Conservation (phyloP, 1,140 invertebrate genomes). For the Apis dorsata region DNA sequence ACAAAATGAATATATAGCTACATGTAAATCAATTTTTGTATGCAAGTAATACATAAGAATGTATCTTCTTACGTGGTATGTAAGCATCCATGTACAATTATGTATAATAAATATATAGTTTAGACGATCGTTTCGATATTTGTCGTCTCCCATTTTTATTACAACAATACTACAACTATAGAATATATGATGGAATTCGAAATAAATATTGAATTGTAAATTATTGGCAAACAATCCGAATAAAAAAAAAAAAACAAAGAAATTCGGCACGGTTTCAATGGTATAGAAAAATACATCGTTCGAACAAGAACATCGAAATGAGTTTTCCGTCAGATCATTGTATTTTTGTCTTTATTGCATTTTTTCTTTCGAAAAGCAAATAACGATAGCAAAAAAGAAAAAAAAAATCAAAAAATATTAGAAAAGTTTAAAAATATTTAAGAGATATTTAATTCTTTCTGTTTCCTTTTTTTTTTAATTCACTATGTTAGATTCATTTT, state of each 20-base stretch:
- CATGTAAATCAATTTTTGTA: slow-evolving; percentile 37
- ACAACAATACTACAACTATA: slow-evolving; percentile 25
- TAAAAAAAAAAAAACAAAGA: neutral
- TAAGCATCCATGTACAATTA: neutral
- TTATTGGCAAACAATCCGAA: neutral
- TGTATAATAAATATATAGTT: neutral
- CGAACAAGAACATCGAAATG: neutral
- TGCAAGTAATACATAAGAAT: slow-evolving; percentile 16
- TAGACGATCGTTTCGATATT: slow-evolving; percentile 24
- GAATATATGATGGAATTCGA: slow-evolving; percentile 35
- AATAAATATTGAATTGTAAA: slow-evolving; percentile 35
- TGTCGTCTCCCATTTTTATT: slow-evolving; percentile 50
- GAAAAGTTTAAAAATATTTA: no score
- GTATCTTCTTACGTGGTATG: neutral
- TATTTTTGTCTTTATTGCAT: neutral
- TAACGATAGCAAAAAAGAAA: neutral
- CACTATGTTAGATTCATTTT: no score
- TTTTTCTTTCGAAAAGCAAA: neutral
- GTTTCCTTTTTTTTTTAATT: no score
- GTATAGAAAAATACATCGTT: neutral
- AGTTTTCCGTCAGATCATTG: neutral
- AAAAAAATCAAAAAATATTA: neutral
- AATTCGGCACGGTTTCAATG: neutral
- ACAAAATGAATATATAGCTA: slow-evolving; percentile 2
- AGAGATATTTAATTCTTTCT: no score